Conservation (phyloP, 2,797 vertebrate genomes). For the Enteromius trimaculatus region DNA sequence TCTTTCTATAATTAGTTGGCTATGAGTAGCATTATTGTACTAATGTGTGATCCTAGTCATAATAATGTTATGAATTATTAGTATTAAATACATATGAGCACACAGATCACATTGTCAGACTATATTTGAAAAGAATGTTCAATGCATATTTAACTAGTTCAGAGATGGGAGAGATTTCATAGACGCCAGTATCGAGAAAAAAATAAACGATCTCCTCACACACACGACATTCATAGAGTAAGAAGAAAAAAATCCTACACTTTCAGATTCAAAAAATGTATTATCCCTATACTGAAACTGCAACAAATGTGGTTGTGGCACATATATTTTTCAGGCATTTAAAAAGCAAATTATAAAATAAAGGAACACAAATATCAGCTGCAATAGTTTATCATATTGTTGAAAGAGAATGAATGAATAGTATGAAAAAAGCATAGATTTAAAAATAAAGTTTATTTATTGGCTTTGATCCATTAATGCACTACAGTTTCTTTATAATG, state of each 20-base stretch:
- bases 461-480: background rate
- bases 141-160: constrained; percentile 67
- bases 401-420: background rate
- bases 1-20: background rate
- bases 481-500: background rate
- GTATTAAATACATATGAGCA: constrained; percentile 20
- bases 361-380: background rate
- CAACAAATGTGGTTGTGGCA: background rate
- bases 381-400: background rate
- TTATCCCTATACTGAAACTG: background rate
- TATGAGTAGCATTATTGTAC: background rate
- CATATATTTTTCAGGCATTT: background rate
- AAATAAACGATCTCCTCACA: background rate
- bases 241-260: too few relatives aligned
- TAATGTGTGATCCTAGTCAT: background rate
- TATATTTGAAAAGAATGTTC: constrained; percentile 38
- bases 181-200: background rate
- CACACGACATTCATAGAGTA: background rate
- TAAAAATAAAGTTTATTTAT: background rate
- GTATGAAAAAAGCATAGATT: background rate
- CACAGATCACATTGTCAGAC: constrained; percentile 46
- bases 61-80: constrained; percentile 10
- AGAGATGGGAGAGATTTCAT: constrained; percentile 41
- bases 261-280: background rate
- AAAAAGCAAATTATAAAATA: background rate